Conservation (phyloP, 2,888 invertebrate genomes). For the Athripsodes cinereus region DNA sequence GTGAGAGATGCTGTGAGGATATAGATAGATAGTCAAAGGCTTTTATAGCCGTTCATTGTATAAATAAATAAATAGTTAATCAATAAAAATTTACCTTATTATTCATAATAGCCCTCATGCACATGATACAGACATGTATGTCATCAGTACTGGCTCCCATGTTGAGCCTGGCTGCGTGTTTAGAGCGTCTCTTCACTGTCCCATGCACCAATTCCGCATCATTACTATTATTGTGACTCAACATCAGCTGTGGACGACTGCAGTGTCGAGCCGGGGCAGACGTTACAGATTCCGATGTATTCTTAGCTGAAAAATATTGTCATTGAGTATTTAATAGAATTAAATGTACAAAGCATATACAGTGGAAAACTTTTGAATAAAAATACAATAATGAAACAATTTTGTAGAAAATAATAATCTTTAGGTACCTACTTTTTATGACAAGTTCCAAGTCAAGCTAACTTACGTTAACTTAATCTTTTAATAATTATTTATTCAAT, state of each 20-base stretch:
- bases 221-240: slow-evolving; percentile 32
- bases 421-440: too few relatives aligned
- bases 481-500: too few relatives aligned
- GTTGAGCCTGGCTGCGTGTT: slow-evolving; percentile 82
- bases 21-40: too few relatives aligned
- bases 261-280: slow-evolving; percentile 5
- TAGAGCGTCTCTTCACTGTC: slow-evolving; percentile 57
- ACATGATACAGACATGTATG: slow-evolving; percentile 98
- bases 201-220: slow-evolving; percentile 39
- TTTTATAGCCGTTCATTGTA: not conserved
- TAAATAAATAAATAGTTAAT: not conserved
- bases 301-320: slow-evolving; percentile 5
- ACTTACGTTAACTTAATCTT: too few relatives aligned
- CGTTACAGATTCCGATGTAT: slow-evolving; percentile 15
- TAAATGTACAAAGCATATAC: not conserved
- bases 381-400: too few relatives aligned
- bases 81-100: slow-evolving; percentile 65
- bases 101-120: slow-evolving; percentile 99
- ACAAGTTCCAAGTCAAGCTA: too few relatives aligned
- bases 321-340: not conserved
- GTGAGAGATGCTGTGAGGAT: too few relatives aligned
- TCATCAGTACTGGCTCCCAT: slow-evolving; percentile 97
- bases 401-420: too few relatives aligned
- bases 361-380: too few relatives aligned
- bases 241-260: slow-evolving; percentile 16